phyloP scores from a whole-genome alignment of 2,113 vertebrate genomes.

The Struthio camelus region DNA sequence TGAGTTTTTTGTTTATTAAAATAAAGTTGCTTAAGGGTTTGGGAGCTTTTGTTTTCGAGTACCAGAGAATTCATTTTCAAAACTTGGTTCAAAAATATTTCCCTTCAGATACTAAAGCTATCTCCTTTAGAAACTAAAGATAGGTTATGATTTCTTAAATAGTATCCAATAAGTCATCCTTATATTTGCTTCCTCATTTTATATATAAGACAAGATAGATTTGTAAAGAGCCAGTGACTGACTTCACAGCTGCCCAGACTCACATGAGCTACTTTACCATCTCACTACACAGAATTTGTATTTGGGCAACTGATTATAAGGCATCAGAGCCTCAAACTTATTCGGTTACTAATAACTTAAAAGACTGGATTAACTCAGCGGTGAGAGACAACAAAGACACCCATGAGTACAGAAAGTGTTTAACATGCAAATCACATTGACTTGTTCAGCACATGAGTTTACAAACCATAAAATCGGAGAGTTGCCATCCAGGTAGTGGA shows the following conservation, averaged over 20 bases:
- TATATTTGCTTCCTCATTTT: neutral
- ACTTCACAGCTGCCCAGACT: neutral
- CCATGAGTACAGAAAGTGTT: neutral
- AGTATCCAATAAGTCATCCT: neutral
- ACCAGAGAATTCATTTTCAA: neutral
- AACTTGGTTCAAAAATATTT: neutral
- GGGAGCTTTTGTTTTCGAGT: neutral
- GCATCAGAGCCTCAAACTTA: neutral
- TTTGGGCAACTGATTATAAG: neutral
- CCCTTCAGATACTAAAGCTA: neutral
- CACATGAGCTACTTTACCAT: neutral
- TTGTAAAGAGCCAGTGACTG: neutral
- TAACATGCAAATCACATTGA: neutral
- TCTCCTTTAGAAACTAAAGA: neutral
- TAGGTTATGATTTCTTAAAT: neutral
- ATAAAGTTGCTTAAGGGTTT: neutral
- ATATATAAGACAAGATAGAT: neutral
- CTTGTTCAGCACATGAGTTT: neutral
- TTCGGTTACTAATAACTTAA: neutral
- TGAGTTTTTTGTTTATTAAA: neutral
- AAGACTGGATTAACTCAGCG: neutral
- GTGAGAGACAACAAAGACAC: neutral
- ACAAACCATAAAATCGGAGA: neutral
- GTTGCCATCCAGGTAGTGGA: neutral
- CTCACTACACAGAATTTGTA: neutral